Evolutionary conservation across 1,140 invertebrate genomes (phyloP).

Genomic region (Gryon sp.): DNA sequence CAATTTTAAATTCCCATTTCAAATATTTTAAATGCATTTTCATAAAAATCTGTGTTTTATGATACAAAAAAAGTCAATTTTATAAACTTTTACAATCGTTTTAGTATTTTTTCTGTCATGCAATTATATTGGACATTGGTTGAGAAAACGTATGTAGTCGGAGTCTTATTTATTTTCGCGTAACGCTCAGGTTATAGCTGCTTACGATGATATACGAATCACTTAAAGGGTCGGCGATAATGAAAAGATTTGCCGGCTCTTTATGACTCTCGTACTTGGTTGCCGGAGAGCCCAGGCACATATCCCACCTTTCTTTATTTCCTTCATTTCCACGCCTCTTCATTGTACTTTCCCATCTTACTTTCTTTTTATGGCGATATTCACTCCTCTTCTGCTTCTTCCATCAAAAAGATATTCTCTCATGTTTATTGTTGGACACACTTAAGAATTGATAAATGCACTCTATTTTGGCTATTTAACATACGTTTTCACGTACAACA

Average conservation of each 20-base stretch:
- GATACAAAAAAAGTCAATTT: too few species aligned
- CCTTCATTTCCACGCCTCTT: constrained; percentile 25
- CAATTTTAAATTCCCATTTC: too few species aligned
- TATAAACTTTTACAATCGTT: too few species aligned
- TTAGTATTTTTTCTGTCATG: too few species aligned
- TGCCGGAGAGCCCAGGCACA: constrained; percentile 55
- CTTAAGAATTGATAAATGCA: constrained; percentile 43
- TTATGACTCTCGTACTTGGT: constrained; percentile 75
- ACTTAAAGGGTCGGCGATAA: constrained; percentile 76
- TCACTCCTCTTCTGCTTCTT: constrained; percentile 42
- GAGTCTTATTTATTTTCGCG: constrained; percentile 62
- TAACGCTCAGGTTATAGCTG: constrained; percentile 76
- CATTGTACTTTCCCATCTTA: constrained; percentile 55
- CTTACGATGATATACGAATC: constrained; percentile 79
- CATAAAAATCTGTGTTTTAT: too few species aligned
- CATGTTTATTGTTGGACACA: constrained; percentile 34
- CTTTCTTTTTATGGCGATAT: constrained; percentile 57
- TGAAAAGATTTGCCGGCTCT: constrained; percentile 79
- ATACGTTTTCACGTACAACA: constrained; percentile 20
- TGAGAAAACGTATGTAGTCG: neutral
- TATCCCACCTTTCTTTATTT: constrained; percentile 56
- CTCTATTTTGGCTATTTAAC: constrained; percentile 13
- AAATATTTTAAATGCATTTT: too few species aligned
- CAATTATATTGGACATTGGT: neutral
- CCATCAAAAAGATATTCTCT: constrained; percentile 44